Conservation (phyloP, 2,888 invertebrate genomes). For the Melieria crassipennis region DNA sequence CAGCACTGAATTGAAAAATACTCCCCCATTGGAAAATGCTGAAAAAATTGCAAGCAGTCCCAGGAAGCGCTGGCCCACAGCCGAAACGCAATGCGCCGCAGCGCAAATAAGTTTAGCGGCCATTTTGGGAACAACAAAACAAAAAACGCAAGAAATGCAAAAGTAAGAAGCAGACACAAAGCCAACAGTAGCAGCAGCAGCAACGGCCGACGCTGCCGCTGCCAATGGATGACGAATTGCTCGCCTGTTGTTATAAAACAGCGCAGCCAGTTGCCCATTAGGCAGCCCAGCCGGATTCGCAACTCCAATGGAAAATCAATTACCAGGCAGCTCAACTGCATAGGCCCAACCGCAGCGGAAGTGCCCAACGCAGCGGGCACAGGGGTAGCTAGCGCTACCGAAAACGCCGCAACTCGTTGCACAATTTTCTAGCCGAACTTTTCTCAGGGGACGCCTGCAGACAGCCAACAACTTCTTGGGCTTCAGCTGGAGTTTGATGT, state of each 20-base stretch:
- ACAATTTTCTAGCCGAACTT: too few species aligned
- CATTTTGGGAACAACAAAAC: slow-evolving; percentile 56
- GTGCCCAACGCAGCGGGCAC: background rate
- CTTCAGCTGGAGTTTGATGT: background rate
- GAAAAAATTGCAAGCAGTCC: too few species aligned
- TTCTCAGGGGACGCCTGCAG: background rate
- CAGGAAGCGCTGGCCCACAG: too few species aligned
- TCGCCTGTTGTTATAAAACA: slow-evolving; percentile 18
- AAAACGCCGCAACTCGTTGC: too few species aligned
- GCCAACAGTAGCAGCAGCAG: slow-evolving; percentile 5
- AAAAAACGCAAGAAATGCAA: slow-evolving; percentile 33
- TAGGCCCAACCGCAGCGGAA: too few species aligned
- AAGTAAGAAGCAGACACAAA: slow-evolving; percentile 15
- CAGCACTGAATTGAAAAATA: too few species aligned
- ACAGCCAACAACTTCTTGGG: background rate
- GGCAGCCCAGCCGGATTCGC: background rate
- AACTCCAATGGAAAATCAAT: slow-evolving; percentile 16
- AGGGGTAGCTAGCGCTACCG: background rate
- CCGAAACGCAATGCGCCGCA: background rate
- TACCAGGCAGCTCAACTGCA: background rate
- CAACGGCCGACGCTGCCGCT: slow-evolving; percentile 1
- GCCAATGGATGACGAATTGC: slow-evolving; percentile 27
- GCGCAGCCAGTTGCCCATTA: background rate
- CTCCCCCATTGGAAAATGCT: too few species aligned
- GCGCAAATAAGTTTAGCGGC: slow-evolving; percentile 52